Evolutionary conservation across 2,888 invertebrate species (phyloP).

Genomic region (Callosobruchus maculatus): DNA sequence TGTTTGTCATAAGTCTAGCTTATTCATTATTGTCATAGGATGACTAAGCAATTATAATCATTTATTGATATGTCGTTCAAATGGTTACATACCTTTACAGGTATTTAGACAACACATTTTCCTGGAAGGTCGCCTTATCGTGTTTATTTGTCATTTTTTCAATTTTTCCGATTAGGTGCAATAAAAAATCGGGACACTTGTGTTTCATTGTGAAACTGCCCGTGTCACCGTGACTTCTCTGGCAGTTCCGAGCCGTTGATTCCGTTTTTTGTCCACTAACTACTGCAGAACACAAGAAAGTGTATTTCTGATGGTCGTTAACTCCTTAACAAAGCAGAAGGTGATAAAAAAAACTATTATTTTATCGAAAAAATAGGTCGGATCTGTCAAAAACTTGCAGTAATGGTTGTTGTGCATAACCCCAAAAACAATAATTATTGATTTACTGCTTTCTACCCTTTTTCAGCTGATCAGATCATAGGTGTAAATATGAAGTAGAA

Average conservation of each 20-base stretch:
- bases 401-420: neutral
- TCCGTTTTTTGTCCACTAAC: neutral
- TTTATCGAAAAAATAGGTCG: neutral
- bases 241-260: neutral
- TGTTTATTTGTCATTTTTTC: neutral
- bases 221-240: neutral
- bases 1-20: neutral
- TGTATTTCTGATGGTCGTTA: neutral
- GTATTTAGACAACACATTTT: neutral
- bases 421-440: neutral
- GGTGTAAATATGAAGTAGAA: slow-evolving; percentile 10
- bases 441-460: slow-evolving; percentile 6
- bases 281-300: neutral
- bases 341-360: neutral
- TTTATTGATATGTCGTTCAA: neutral
- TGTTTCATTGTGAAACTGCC: neutral
- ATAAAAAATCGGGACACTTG: neutral
- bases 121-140: neutral
- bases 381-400: neutral
- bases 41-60: slow-evolving; percentile 11
- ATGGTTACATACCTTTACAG: neutral
- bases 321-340: neutral
- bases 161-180: neutral
- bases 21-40: neutral
- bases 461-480: slow-evolving; percentile 11